Base-by-base conservation (phyloP, 2,113 vertebrate genomes). In the Ameiurus melas region DNA sequence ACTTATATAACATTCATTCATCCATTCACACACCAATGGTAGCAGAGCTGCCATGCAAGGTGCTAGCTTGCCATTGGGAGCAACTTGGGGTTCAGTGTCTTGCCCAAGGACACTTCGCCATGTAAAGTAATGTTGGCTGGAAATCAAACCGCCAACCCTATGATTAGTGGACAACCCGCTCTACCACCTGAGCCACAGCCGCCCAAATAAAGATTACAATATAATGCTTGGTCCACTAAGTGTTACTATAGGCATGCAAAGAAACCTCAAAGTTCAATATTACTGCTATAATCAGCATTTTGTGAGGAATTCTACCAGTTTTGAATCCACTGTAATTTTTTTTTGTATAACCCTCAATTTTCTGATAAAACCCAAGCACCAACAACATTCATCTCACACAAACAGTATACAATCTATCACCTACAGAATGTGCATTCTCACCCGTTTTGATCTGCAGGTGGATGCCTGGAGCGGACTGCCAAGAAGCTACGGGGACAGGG, bases 401-500 rank as follows among this genome's bases (percentile, higher is more conserved):
- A 1, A n/a, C 25, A 53, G 5, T 79, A 2, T n/a, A 17, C 25
- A 53, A 57, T 6, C 2, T 20, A 51, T 64, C 60, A 66, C 58
- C 43, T n/a, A n/a, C 12, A 84, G 14, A 66, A 47, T 43, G 39
- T 43, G 58, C 22, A 71, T 43, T 60, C 66, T 57, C 60, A 97
- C 98, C 98, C 91, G 98, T 99, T 94, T 97, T 99, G 81, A 99
- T 95, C 95, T 97, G 97, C 92, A 97, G 96, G 92, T 96, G 96
- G 80, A 97, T 94, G 0, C 96, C 96, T 0, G 96, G 97, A 68
- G 91, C 87, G 0, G 96, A 94, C 36, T 93, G 60, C 98, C 98
- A 99, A 0, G 95, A 94, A 71, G 95, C 93, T 73, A 97, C 97
- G 33, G 97, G 95, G 5, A 97, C 92, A 4, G 94, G 96, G 77